A percentile compares a stretch with the other conserved stretches of the same genome.
Evolutionary conservation across 2,888 invertebrate species (phyloP).

Genomic region (Apantesis nais): DNA sequence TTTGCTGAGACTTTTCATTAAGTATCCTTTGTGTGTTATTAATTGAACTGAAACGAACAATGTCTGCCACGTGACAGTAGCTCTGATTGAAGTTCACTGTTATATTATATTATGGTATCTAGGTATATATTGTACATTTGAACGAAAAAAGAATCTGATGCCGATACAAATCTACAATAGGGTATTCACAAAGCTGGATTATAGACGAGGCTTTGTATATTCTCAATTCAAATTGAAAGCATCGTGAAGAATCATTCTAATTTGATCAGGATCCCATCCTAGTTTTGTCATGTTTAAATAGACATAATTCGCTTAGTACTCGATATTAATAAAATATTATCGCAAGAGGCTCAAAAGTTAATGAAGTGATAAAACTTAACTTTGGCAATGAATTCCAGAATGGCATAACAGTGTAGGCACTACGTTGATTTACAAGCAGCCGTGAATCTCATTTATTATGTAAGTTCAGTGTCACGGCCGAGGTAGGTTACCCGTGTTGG

Average conservation of each 20-base stretch:
- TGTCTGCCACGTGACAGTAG: no score
- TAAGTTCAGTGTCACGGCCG: slow-evolving; percentile 55
- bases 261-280: neutral
- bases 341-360: neutral
- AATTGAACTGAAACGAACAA: no score
- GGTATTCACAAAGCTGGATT: no score
- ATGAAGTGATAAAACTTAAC: neutral
- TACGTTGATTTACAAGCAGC: slow-evolving; percentile 31
- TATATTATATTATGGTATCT: no score
- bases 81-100: no score
- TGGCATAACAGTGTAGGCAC: neutral
- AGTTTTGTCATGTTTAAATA: neutral
- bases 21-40: no score
- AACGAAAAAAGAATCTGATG: no score
- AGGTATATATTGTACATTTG: no score
- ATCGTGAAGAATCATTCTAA: neutral
- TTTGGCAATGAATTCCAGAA: neutral
- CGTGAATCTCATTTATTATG: slow-evolving; percentile 51
- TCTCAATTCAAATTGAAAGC: neutral
- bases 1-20: no score
- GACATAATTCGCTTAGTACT: neutral
- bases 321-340: no score
- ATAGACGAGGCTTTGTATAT: no score
- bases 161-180: no score
- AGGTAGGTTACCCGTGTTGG: slow-evolving; percentile 23